Base-by-base conservation (phyloP, 2,888 invertebrate species). In the Pterobdella sp. region DNA sequence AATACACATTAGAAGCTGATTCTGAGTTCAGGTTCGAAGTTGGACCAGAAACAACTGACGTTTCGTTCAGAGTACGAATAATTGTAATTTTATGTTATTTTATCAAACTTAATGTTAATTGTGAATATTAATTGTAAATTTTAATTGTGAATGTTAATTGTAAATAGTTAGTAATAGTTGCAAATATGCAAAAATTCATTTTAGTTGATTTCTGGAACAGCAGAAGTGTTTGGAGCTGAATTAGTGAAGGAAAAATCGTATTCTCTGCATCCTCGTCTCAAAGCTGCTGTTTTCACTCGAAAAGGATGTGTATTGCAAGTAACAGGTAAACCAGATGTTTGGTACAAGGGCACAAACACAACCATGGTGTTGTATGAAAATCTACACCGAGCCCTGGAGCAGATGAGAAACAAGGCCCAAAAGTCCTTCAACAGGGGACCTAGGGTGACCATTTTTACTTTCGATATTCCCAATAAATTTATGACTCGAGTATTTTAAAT, bases 321-420 rank as follows among this genome's bases (percentile, higher is more conserved):
- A 14, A 56, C n/a, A 34, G 71, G 71, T 14, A 18, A 34, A 18
- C 22, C 52, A 26, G 63, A 71, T 52, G 60, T 35, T 22, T 52
- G 49, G 34, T 71, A 71, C 36, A 71, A 32, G 29, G 56, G 56
- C 35, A 35, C 52, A 29, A 63, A 37, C 35, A 35, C 71, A 34
- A 34, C 63, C 22, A 71, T 71, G 71, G 63, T 71, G 14, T 32
- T 63, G n/a, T 71, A 71, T 36, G 35, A 35, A 34, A 71, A 71
- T 60, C 63, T 71, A 14, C 71, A 71, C 35, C 34, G 29, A 29
- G 71, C 56, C 26, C 32, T 71, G 34, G 52, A 71, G 32, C 60
- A 71, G 32, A 71, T 63, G 63, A 56, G 71, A 14, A 52, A 71
- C 18, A 71, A 71, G 63, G 71, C 71, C 26, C 36, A 71, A 10